phyloP scores from a whole-genome alignment of 2,888 invertebrate genomes.

The Caenorhabditis japonica region DNA sequence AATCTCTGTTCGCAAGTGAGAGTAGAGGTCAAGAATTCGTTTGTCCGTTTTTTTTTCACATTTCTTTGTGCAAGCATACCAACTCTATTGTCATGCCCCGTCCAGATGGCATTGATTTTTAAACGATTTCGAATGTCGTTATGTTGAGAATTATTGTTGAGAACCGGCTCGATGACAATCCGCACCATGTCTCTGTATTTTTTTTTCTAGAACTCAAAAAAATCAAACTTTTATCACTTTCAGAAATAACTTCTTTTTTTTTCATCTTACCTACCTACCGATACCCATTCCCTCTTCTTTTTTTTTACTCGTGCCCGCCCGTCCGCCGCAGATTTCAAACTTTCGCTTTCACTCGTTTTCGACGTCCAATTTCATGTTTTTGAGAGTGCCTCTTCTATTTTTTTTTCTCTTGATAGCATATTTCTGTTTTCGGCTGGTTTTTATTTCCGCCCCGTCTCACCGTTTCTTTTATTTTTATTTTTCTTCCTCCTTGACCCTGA shows the following conservation, averaged over 20 bases:
- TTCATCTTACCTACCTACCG: background rate
- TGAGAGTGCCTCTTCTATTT: constrained; percentile 7
- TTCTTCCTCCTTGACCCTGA: constrained; percentile 3
- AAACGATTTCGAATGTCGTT: constrained; percentile 13
- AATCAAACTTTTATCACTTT: background rate
- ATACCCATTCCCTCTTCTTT: constrained; percentile 11
- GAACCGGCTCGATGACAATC: no score
- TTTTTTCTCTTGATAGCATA: background rate
- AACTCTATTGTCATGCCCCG: background rate
- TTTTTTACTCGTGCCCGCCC: constrained; percentile 19
- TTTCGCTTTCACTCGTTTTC: constrained; percentile 36
- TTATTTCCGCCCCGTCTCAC: constrained; percentile 23
- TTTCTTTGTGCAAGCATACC: background rate
- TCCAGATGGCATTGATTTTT: constrained; percentile 36
- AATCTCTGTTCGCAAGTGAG: constrained; percentile 15
- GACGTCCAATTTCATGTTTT: constrained; percentile 27
- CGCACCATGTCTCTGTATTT: constrained; percentile 5
- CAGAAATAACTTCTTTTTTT: background rate
- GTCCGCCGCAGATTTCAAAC: constrained; percentile 15
- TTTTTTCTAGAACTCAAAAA: constrained; percentile 8
- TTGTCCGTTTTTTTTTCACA: background rate
- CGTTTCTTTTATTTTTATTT: background rate
- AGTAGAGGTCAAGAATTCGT: constrained; percentile 16
- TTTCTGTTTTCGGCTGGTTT: constrained; percentile 38
- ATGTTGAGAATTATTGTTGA: background rate